Conservation (phyloP, 2,888 invertebrate species). For the Idaea aversata region DNA sequence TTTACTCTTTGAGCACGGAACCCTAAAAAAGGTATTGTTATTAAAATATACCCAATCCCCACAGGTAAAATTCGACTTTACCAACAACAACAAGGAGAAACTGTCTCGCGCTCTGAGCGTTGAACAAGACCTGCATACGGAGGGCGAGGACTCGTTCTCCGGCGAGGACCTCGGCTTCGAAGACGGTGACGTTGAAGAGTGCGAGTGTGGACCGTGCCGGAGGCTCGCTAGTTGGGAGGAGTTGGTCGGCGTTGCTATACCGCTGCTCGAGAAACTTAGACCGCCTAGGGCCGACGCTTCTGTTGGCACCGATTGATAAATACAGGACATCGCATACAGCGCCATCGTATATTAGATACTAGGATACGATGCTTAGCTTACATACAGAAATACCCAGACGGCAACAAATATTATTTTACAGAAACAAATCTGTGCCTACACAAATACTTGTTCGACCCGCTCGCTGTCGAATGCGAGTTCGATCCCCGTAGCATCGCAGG, state of each 20-base stretch:
- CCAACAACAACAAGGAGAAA: conserved; percentile 48
- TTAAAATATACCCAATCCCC: no score
- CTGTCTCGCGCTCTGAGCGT: conserved; percentile 46
- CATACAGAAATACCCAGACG: no score
- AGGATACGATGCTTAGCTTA: no score
- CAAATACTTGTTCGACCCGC: no score
- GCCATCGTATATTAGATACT: no score
- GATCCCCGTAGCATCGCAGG: no score
- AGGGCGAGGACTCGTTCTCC: conserved; percentile 46
- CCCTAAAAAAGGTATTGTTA: no score
- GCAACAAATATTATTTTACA: no score
- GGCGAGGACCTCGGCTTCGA: conserved; percentile 70
- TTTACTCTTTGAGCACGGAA: no score
- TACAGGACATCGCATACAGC: no score
- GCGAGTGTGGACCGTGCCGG: conserved; percentile 58
- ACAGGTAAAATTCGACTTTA: conserved; percentile 60
- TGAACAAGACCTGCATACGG: conserved; percentile 47
- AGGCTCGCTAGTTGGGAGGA: conserved; percentile 84
- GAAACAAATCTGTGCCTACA: no score
- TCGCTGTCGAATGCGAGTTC: no score
- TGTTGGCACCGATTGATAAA: conserved; percentile 59
- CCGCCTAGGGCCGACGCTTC: conserved; percentile 63
- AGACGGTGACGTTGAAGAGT: conserved; percentile 59
- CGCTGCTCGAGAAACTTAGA: conserved; percentile 84
- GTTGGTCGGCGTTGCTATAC: conserved; percentile 86